Evolutionary conservation across 2,888 invertebrate species (phyloP).

Genomic region (Ethmia dodecea): DNA sequence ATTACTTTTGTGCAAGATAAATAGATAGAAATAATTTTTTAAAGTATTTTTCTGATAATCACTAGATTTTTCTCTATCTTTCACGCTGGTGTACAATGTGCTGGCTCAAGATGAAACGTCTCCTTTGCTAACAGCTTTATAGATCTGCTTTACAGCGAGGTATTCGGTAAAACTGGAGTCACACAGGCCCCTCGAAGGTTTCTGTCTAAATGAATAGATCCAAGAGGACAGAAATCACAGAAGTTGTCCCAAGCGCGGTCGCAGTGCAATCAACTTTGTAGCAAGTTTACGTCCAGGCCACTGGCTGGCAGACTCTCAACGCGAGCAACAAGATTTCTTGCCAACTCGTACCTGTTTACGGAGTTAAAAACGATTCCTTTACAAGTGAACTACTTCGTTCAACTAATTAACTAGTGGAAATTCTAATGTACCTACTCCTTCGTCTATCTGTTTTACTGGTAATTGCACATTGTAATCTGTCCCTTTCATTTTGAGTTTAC

Average conservation of each 20-base stretch:
- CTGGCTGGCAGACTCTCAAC: conserved; percentile 25
- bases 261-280: conserved; percentile 46
- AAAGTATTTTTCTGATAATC: too few relatives aligned
- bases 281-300: conserved; percentile 32
- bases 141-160: too few relatives aligned
- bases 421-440: neutral
- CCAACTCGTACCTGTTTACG: conserved; percentile 27
- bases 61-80: too few relatives aligned
- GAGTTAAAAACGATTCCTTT: conserved; percentile 24
- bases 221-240: conserved; percentile 32
- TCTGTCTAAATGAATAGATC: conserved; percentile 19
- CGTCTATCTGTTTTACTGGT: neutral
- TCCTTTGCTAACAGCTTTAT: too few relatives aligned
- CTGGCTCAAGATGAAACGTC: too few relatives aligned
- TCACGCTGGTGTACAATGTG: too few relatives aligned
- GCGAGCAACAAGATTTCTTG: conserved; percentile 23
- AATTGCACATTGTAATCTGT: neutral
- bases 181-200: conserved; percentile 13
- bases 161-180: neutral
- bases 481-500: too few relatives aligned
- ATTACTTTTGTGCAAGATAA: too few relatives aligned
- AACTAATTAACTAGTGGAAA: conserved; percentile 12
- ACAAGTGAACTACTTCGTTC: conserved; percentile 16
- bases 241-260: conserved; percentile 37
- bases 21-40: too few relatives aligned